A percentile compares a stretch with the other conserved stretches of the same genome.
Evolutionary conservation across 2,888 invertebrate species (phyloP).

Genomic region (Tetramorium bicarinatum): DNA sequence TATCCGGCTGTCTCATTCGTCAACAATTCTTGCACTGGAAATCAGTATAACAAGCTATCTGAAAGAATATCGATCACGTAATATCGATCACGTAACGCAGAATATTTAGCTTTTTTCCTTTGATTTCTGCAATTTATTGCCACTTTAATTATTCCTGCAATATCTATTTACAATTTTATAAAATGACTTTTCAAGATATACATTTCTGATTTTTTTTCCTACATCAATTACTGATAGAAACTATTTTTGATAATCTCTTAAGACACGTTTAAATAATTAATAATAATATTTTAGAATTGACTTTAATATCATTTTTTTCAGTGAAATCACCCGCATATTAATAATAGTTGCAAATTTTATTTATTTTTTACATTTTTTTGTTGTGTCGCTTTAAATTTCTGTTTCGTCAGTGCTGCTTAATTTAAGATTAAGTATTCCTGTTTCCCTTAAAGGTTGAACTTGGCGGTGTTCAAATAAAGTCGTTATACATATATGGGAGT

Average conservation of each 20-base stretch:
- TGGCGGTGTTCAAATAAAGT: not conserved
- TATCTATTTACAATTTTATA: not conserved
- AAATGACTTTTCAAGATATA: not conserved
- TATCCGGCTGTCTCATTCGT: not conserved
- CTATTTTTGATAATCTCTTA: not conserved
- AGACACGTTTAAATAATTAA: not conserved
- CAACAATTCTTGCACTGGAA: not conserved
- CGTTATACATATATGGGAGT: not conserved
- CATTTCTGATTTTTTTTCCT: not conserved
- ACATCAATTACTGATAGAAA: not conserved
- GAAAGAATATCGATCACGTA: constrained; percentile 7
- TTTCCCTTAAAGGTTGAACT: not conserved
- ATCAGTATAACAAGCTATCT: not conserved
- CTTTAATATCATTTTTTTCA: not conserved
- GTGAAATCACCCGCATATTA: not conserved
- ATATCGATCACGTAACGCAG: not conserved
- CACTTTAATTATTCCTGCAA: not conserved
- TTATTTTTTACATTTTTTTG: not conserved
- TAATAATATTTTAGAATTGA: not conserved
- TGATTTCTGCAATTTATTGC: constrained; percentile 11
- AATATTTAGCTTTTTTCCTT: not conserved
- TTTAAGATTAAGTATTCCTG: constrained; percentile 9
- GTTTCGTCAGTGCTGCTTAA: not conserved
- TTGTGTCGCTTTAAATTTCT: not conserved
- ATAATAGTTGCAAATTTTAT: not conserved